Evolutionary conservation across 2,113 vertebrate species (phyloP), one percentile per base, ranked within the genome.

Genomic region (Chascanopsetta lugubris): DNA sequence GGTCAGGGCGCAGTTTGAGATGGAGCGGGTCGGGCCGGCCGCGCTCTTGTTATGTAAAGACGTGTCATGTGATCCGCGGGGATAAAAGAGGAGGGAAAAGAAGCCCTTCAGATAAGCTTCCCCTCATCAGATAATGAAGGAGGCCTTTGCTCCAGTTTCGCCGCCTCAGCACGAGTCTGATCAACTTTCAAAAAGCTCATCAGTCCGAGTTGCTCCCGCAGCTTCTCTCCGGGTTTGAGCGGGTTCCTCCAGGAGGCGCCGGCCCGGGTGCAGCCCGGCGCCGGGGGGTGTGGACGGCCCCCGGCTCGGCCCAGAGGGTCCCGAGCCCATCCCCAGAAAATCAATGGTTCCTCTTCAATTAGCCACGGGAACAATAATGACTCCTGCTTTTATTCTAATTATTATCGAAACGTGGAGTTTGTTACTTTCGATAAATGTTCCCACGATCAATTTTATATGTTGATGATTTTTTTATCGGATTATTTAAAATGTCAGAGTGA

Each of bases 11-110:
- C 56, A 59, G 82, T 77, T 82, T 78, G 69, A 74, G 67, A 70
- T 75, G 80, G 81, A 86, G 75, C 65, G 26, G 62, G 69, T 66
- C 51, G 30, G 85, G 65, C 85, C 73, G 82, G 85, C 72, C 75
- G 84, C 85, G 90, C 91, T 92, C 94, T 94, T 92, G 76, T 91
- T 91, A 93, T 91, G 90, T 93, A 92, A 93, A 93, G 86, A 84
- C 82, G 53, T 61, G 91, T 85, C 84, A 93, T 91, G 80, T 87
- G 89, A 88, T 91, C 90, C 84, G 49, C 45, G 43, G n/a, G 79
- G 59, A 89, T 87, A 87, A 92, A 89, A 88, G 80, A 87, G 83
- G 88, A 69, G 88, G 67, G 90, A 86, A 92, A 91, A 91, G 87
- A 92, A 86, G 82, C 82, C 86, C 85, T 92, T 89, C 90, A 88